Conservation (phyloP, 2,888 invertebrate genomes). For the Caenorhabditis sp. region DNA sequence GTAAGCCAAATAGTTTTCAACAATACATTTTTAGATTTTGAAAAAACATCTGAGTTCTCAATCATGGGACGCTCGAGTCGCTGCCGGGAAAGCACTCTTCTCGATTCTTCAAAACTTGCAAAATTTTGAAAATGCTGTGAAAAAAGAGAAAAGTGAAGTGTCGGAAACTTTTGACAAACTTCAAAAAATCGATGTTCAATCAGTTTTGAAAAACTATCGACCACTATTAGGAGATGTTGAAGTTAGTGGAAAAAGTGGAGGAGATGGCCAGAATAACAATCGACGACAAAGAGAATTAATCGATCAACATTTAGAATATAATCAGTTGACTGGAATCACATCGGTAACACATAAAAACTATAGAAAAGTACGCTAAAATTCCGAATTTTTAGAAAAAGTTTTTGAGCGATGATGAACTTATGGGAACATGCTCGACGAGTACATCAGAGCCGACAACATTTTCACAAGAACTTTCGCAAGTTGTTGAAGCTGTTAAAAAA, state of each 20-base stretch:
- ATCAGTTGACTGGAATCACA: conserved; percentile 36
- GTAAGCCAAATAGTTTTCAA: background rate
- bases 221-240: conserved; percentile 33
- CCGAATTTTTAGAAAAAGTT: conserved; percentile 22
- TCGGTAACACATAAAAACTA: no score
- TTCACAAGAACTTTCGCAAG: conserved; percentile 18
- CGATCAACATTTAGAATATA: conserved; percentile 61
- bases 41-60: conserved; percentile 43
- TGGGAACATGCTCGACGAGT: background rate
- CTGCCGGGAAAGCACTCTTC: conserved; percentile 60
- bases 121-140: conserved; percentile 7
- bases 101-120: conserved; percentile 36
- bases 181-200: conserved; percentile 22
- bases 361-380: no score
- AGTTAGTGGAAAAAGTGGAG: conserved; percentile 2
- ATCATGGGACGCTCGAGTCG: conserved; percentile 62
- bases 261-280: conserved; percentile 7
- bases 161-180: conserved; percentile 14
- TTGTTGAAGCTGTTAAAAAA: conserved; percentile 12
- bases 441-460: conserved; percentile 1
- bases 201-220: conserved; percentile 32
- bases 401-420: conserved; percentile 30
- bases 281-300: conserved; percentile 54
- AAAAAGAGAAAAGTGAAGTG: background rate
- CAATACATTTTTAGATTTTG: conserved; percentile 32